A percentile compares a stretch with the other conserved stretches of the same genome.
Evolutionary conservation across 2,113 vertebrate species (phyloP).

Genomic region (Channa argus): DNA sequence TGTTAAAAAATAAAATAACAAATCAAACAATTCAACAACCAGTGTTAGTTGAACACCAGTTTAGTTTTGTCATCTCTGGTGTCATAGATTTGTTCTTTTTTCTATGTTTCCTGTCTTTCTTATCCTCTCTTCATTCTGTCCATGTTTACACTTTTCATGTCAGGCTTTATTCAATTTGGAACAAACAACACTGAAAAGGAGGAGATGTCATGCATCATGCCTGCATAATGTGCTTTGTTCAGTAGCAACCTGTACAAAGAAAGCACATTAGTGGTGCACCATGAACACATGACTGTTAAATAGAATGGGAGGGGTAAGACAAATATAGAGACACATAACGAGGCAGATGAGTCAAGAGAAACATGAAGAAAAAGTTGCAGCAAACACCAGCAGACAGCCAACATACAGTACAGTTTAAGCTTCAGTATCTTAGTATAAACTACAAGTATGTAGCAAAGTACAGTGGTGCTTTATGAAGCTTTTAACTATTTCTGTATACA

Average conservation of each 20-base stretch:
- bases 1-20: too few relatives aligned
- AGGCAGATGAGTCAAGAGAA: constrained; percentile 2
- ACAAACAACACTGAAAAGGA: background rate
- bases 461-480: too few relatives aligned
- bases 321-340: background rate
- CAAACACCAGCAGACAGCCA: background rate
- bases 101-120: background rate
- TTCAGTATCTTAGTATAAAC: too few relatives aligned
- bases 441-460: too few relatives aligned
- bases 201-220: background rate
- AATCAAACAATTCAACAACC: too few relatives aligned
- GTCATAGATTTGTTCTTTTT: background rate
- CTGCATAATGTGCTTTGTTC: background rate
- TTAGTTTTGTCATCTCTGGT: background rate
- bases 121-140: background rate
- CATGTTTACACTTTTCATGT: background rate
- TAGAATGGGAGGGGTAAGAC: background rate
- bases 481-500: too few relatives aligned
- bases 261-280: background rate
- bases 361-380: too few relatives aligned
- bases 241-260: background rate
- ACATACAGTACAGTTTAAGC: too few relatives aligned
- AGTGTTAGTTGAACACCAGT: background rate
- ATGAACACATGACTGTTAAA: background rate
- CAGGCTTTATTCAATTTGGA: background rate